Evolutionary conservation across 2,113 vertebrate species (phyloP), one percentile per base, ranked within the genome.

Genomic region (Scomber colias): DNA sequence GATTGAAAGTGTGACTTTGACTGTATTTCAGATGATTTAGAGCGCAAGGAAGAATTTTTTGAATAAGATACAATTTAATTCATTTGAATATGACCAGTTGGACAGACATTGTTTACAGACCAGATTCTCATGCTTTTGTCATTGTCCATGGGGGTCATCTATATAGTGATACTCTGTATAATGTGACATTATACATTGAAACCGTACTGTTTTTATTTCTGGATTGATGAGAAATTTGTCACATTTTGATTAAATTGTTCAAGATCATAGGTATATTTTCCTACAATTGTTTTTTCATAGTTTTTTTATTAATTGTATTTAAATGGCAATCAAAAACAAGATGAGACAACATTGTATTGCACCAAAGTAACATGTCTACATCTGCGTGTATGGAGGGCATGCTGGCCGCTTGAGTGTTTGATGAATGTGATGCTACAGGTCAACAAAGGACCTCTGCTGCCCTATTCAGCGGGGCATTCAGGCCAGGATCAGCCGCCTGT

Each of bases 341-440:
- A 9, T 9, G 35, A 9, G 9, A 40, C 2, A 2, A 9, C 35
- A 40, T 40, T 9, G 3, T 27, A 27, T 27, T 8, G 30, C 75
- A 67, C 24, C 30, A 27, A 74, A 86, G 54, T 68, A 70, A 72
- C 56, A 59, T 79, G 69, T 84, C 69, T 55, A 14, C 79, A 44
- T 87, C 46, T 27, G 24, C 16, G 45, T 59, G 74, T 71, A 75
- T 79, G 65, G 62, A 46, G 57, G 56, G 71, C 78, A 59, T 44
- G 63, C 71, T 66, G 77, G 55, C 48, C 31, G 64, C 75, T 75
- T 80, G 77, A 80, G 75, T 83, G 89, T 87, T 79, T 91, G 89
- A 92, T 84, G 79, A 91, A 94, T 93, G 90, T 85, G 90, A 92
- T 90, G 87, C 87, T 93, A 92, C 92, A 92, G 88, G 86, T 87